Base-by-base conservation (phyloP, 2,113 vertebrate species). In the Heteronetta atricapilla region DNA sequence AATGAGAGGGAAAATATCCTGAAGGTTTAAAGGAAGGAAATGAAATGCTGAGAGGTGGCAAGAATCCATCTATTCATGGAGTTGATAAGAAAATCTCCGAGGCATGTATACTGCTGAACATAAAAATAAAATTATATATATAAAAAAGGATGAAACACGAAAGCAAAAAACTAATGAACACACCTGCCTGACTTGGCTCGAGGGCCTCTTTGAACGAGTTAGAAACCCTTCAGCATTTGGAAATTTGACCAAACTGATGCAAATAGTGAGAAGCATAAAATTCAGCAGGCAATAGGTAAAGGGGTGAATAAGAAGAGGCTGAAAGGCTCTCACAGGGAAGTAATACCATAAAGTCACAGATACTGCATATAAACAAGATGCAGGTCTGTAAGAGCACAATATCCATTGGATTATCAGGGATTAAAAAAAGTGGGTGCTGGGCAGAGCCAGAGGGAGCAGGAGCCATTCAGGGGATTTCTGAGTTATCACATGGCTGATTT, bases 61-160 rank as follows among this genome's bases (percentile, higher is more conserved):
- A 75, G 80, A 96, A 78, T 38, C 59, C 48, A 76, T 86, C 77
- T 90, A 86, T 88, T 92, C 69, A 42, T 58, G 42, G 60, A 92
- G 75, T 53, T 81, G 90, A 34, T 94, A 90, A 68, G 77, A 92
- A 89, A 92, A 94, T 93, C 94, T 94, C 92, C 74, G 68, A 96
- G 94, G 96, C 92, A 89, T 89, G 38, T 72, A 86, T 60, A 94
- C 60, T 95, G 93, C 89, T 94, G 95, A 90, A 90, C 80, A 90
- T 72, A 89, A 92, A 81, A 95, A 88, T 92, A 80, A 74, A 59
- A 29, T 86, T 86, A 44, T 31, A 20, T 16, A 64, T 64, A 79
- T 50, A 23, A 20, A 64, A 64, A 79, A 31, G 20, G 33, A 81
- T 66, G 73, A 84, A 90, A 62, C 82, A 89, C 90, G 90, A 90